Base-by-base conservation (phyloP, 2,888 invertebrate species). In the Oeneis ivallda region DNA sequence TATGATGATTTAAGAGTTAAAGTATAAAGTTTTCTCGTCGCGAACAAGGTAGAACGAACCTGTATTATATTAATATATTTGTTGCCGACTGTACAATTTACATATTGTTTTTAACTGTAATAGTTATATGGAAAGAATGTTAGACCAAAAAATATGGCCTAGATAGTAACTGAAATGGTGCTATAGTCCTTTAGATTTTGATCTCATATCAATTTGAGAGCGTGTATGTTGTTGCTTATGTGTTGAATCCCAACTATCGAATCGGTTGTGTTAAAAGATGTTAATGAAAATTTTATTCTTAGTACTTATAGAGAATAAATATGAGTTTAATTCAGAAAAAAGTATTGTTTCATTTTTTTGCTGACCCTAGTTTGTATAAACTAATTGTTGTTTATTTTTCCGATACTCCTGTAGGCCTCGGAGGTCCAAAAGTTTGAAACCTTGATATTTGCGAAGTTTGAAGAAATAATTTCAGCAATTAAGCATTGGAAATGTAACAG, bases 131-230 rank as follows among this genome's bases (percentile, higher is more conserved):
- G 68, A 67, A 62, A 58, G 70, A 64, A 62, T 70, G 70, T 70
- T 87, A 91, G 91, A 91, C 91, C 91, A 91, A 91, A 87, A 83
- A 81, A 79, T 80, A 91, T 86, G 91, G 91, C 91, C 91, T 91
- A 70, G 67, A 87, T 87, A 82, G 89, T 86, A 91, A 91, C 83
- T 85, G 87, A 85, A 85, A 83, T 88, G 92, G 92, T 92, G 92
- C 92, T 92, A 91, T 89, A 89, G 84, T 85, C 81, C 79, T 82
- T 74, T 87, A 90, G 87, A 85, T 82, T 81, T 84, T 89, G 90
- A 90, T 90, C 90, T 92, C 91, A 86, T 89, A 90, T 88, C 89
- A 86, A 62, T 62, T 62, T 62, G 62, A 62, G 62, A 62, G 80
- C 77, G 69, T 70, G 72, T 56, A 64, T 59, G 65, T 67, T 65